Evolutionary conservation across 2,888 invertebrate genomes (phyloP).

Genomic region (Andrena fulva): DNA sequence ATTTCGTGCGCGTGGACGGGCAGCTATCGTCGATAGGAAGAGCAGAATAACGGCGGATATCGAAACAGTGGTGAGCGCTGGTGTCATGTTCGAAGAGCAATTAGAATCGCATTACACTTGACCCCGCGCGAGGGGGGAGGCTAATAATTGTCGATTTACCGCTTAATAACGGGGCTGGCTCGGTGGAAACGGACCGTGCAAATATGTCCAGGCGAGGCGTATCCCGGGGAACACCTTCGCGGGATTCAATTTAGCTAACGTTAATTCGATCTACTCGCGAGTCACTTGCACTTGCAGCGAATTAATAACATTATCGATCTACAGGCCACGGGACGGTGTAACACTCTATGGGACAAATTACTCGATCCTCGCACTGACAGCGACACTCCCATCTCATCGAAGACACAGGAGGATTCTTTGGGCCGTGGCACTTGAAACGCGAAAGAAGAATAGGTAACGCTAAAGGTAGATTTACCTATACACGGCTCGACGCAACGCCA

Average conservation of each 20-base stretch:
- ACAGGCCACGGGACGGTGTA: too few species aligned
- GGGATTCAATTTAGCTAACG: conserved; percentile 21
- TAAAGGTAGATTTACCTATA: too few species aligned
- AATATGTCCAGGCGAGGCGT: conserved; percentile 28
- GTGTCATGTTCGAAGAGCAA: conserved; percentile 60
- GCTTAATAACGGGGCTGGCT: conserved; percentile 47
- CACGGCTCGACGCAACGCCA: too few species aligned
- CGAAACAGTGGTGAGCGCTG: conserved; percentile 37
- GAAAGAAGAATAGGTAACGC: too few species aligned
- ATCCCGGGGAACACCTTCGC: conserved; percentile 12
- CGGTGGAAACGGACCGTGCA: conserved; percentile 32
- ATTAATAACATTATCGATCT: too few species aligned
- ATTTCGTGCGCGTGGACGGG: conserved; percentile 12
- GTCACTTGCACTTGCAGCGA: background rate
- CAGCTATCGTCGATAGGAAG: conserved; percentile 32
- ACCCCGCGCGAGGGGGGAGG: conserved; percentile 40
- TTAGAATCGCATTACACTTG: conserved; percentile 69
- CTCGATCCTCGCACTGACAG: too few species aligned
- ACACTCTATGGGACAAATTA: too few species aligned
- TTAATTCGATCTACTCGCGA: conserved; percentile 35
- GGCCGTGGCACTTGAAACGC: too few species aligned
- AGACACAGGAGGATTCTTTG: too few species aligned
- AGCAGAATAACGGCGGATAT: conserved; percentile 28
- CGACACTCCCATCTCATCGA: too few species aligned
- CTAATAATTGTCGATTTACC: conserved; percentile 61